Evolutionary conservation across 2,113 vertebrate species (phyloP).

Genomic region (Pteruthius melanotis): DNA sequence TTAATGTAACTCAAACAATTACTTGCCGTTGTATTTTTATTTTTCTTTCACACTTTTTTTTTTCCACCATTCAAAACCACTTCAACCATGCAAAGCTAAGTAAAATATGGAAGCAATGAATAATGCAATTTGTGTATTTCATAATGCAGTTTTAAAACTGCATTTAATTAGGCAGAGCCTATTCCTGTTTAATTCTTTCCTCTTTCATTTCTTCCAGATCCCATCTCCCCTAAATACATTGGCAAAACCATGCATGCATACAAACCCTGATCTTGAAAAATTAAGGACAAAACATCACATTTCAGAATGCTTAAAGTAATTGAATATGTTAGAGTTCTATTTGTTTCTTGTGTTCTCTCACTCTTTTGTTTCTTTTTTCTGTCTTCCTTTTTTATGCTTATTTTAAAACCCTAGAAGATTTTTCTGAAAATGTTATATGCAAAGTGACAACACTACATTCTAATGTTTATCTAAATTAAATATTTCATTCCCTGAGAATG

Average conservation of each 20-base stretch:
- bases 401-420: constrained; percentile 1
- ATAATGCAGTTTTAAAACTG: neutral
- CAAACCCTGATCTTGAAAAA: neutral
- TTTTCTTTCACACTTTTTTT: neutral
- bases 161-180: neutral
- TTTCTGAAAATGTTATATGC: neutral
- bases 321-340: neutral
- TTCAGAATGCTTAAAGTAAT: neutral
- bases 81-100: neutral
- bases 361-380: neutral
- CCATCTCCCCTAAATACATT: neutral
- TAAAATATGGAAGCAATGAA: neutral
- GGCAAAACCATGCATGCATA: neutral
- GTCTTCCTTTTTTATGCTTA: neutral
- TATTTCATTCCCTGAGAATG: constrained; percentile 6
- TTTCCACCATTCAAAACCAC: neutral
- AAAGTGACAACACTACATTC: neutral
- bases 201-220: neutral
- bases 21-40: neutral
- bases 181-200: neutral
- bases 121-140: neutral
- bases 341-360: neutral
- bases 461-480: constrained; percentile 46
- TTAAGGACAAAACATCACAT: neutral
- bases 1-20: neutral